Base-by-base conservation (phyloP, 2,797 vertebrate species). In the Loriculus beryllinus region DNA sequence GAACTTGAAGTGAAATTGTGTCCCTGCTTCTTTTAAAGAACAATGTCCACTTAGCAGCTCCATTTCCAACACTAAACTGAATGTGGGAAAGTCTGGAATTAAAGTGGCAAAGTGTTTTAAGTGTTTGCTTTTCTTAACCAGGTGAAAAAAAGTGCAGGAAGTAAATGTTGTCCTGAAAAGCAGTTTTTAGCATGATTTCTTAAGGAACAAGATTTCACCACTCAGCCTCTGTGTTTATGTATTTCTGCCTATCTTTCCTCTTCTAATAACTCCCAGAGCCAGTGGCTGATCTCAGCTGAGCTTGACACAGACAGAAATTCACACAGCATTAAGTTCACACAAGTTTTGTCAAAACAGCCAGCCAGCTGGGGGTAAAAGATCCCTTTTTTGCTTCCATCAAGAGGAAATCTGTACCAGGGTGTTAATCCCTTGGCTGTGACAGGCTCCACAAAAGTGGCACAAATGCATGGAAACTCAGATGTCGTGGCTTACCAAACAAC, bases 31-130 rank as follows among this genome's bases (percentile, higher is more conserved):
- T 78, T 90, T 86, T 49, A 37, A 86, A 92, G 42, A 76, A 21
- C 0, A 0, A 22, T 37, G 6, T 7, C n/a, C 64, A 48, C 7
- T 52, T 60, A 63, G 18, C 37, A 86, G 26, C 15, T 86, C 22
- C 1, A 2, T 67, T 90, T 86, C 51, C 37, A 81, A 28, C 19
- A 35, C 13, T 43, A 63, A 88, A 14, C 3, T 35, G 45, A 78
- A 62, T 1, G 2, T 42, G 29, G 18, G 56, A 82, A 92, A 79
- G 16, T 33, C 40, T 85, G 62, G 14, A 88, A 88, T 74, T 57
- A 63, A 78, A 78, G 28, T 23, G 56, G 19, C 20, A 52, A 88
- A 37, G 22, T 48, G 19, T 64, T 90, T 62, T 40, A 78, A 60
- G 11, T 14, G 3, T 48, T 88, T 80, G 6, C 35, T 91, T 91